Evolutionary conservation across 2,797 vertebrate species (phyloP), one percentile per base, ranked within the genome.

Genomic region (Pantherophis alleghaniensis): DNA sequence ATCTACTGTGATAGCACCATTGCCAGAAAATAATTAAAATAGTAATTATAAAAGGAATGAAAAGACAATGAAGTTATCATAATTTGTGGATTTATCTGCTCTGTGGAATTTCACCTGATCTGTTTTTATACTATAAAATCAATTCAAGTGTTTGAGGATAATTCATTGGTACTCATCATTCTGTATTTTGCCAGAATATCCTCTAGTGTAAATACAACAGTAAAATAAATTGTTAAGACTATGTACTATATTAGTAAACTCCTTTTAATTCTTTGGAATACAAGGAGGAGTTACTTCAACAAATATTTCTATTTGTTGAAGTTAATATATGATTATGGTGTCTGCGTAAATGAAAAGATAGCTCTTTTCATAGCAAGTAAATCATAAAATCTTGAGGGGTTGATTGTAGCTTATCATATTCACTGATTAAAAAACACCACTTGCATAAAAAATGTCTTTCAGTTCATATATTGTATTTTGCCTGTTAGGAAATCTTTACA

Each of bases 61-160:
- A 96, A 95, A 96, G 93, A 95, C 89, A 93, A 88, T 86, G 86
- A 37, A 92, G 95, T 97, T 97, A 96, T 96, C 95, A 96, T 96
- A 94, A 95, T 96, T 95, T 96, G 94, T 96, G 95, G 94, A n/a
- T 93, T 95, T 96, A 94, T 97, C 96, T 96, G 79, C 96, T 94
- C 87, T 74, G 94, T 97, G 97, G 97, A 97, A 97, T 99, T 99
- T 98, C 97, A 96, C 98, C 97, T 97, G 97, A 98, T 97, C 98
- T 97, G 95, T 98, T 96, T 98, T 97, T 97, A 97, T 97, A 97
- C 97, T 98, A 98, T 98, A 98, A 95, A 96, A 97, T 98, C 97
- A 95, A 97, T 98, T 99, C 98, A 99, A 98, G 98, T 98, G 98
- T 98, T 97, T 97, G 96, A 98, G 98, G 98, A 98, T 97, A 96